Conservation (phyloP, 2,797 vertebrate species). For the Hirundo rustica region DNA sequence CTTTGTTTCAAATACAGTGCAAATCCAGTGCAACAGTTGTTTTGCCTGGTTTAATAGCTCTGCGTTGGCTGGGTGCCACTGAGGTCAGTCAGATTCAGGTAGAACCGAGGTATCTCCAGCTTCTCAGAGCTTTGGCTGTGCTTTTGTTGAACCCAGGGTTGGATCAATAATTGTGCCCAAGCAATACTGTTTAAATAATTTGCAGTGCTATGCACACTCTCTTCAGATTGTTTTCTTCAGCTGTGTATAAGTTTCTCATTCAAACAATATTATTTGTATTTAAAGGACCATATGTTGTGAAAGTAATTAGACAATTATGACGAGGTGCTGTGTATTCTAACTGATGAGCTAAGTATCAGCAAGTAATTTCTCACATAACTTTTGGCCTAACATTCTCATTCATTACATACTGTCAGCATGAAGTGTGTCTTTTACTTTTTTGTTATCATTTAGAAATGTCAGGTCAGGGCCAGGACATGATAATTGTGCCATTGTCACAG, state of each 20-base stretch:
- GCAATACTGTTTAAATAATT: neutral
- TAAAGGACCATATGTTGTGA: neutral
- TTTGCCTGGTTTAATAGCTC: neutral
- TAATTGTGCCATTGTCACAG: constrained; percentile 36
- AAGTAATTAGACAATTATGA: neutral
- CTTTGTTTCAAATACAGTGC: neutral
- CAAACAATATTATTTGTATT: neutral
- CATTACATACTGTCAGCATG: neutral
- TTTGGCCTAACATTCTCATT: neutral
- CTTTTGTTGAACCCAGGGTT: neutral
- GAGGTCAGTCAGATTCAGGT: neutral
- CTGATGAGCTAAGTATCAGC: neutral
- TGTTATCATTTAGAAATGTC: constrained; percentile 36
- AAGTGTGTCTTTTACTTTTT: constrained; percentile 22
- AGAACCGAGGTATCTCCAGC: neutral
- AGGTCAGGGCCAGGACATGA: constrained; percentile 24
- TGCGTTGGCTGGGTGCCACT: neutral
- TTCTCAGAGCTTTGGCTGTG: neutral
- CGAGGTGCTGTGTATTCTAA: neutral
- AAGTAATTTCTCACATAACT: neutral
- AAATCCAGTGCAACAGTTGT: neutral
- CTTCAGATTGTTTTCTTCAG: neutral
- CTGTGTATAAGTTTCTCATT: neutral
- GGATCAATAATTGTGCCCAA: neutral
- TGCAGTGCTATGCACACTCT: neutral